These are phyloP conservation scores for Torymus tubicola DNA, from an alignment of 2,888 invertebrate species.

Conservation along the genomic window DNA sequence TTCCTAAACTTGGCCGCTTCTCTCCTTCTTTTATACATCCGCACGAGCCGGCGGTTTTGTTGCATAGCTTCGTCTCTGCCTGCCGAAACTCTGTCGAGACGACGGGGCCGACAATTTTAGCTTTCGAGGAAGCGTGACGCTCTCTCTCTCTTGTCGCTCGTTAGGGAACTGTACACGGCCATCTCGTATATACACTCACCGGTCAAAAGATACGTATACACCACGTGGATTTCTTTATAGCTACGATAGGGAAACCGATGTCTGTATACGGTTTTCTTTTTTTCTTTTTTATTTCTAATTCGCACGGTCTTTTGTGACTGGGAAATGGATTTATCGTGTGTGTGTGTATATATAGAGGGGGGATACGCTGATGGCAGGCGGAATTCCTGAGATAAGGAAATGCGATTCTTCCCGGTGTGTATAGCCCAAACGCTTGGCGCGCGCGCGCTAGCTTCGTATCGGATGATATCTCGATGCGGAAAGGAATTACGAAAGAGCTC, in stretches of 20 bases:
- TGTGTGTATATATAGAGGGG: background rate
- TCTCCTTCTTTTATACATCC: slow-evolving; percentile 16
- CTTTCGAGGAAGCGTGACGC: slow-evolving; percentile 50
- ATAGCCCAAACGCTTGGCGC: too few relatives aligned
- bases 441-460: background rate
- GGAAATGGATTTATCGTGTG: background rate
- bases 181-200: background rate
- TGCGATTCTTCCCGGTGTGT: slow-evolving; percentile 6
- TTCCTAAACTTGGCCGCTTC: background rate
- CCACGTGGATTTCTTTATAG: slow-evolving; percentile 23
- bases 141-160: slow-evolving; percentile 5
- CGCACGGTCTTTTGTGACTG: background rate
- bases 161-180: background rate
- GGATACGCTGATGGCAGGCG: slow-evolving; percentile 18
- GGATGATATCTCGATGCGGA: background rate
- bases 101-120: slow-evolving; percentile 46
- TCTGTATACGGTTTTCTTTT: too few relatives aligned
- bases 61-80: slow-evolving; percentile 12
- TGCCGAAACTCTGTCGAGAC: background rate
- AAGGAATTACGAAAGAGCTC: background rate
- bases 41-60: slow-evolving; percentile 17
- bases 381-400: slow-evolving; percentile 41
- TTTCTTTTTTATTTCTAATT: background rate
- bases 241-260: too few relatives aligned
- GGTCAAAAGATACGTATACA: background rate